Conservation (phyloP, 2,888 invertebrate species). For the Apocheima hispidaria region DNA sequence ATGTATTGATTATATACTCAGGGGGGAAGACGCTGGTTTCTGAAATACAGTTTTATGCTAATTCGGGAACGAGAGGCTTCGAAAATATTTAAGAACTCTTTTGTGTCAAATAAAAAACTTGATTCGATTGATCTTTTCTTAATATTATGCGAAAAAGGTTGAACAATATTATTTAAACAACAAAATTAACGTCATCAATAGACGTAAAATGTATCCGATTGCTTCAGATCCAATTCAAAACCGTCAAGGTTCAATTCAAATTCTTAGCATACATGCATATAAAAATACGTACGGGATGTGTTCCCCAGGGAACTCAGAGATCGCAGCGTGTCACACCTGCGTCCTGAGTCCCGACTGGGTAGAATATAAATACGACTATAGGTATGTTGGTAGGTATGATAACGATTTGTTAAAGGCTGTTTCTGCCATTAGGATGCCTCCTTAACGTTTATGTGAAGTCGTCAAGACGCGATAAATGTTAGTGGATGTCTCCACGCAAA, state of each 20-base stretch:
- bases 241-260: not conserved
- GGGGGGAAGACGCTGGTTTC: no score
- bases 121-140: no score
- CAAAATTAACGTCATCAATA: no score
- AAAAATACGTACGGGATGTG: constrained; percentile 6
- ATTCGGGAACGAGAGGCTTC: no score
- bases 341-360: constrained; percentile 20
- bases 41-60: no score
- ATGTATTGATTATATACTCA: no score
- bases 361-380: constrained; percentile 3
- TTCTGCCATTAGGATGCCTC: constrained; percentile 22
- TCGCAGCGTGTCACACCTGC: constrained; percentile 26
- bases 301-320: constrained; percentile 17
- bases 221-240: not conserved
- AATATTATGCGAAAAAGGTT: no score
- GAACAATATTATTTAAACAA: no score
- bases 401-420: constrained; percentile 28
- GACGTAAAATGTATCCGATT: not conserved
- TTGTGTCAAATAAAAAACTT: no score
- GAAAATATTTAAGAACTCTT: no score
- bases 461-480: constrained; percentile 19
- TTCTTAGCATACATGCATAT: not conserved
- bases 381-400: not conserved
- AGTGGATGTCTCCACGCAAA: constrained; percentile 4
- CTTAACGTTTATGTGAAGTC: constrained; percentile 26